Base-by-base conservation (phyloP, 2,888 invertebrate species). In the Drosophila kokeensis region DNA sequence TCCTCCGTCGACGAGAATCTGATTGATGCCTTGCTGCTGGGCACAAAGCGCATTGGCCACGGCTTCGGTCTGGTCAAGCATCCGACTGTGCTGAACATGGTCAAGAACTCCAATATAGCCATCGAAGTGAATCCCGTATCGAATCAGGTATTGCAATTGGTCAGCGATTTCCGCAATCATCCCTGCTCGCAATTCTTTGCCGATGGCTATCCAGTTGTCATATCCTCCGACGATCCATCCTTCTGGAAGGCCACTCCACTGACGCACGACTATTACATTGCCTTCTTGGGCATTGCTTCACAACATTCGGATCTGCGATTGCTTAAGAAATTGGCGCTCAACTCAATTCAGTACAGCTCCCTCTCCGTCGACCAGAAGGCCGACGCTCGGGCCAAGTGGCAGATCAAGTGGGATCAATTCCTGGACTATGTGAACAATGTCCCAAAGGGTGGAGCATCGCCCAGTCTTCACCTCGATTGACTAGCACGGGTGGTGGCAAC, bases 41-140 rank as follows among this genome's bases (percentile, higher is more conserved):
- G 96, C 58, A 94, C 96, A 0, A 95, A 95, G 82, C 94, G 97
- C 52, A 95, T 97, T 67, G 97, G 97, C 0, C 97, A 97, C 78
- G 97, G 96, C 3, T 97, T 95, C 79, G 96, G 96, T 0, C 88
- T 97, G 38, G 90, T 94, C 0, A 97, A 96, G 89, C 97, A 97
- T 92, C 97, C 97, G 0, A 78, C 94, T 34, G 92, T 96, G 0
- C 90, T 96, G 87, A 92, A 95, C 68, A 90, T 95, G 72, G 94
- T 95, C 0, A 94, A 94, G 63, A 92, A 94, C 38, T 93, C 93
- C 18, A 93, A 95, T 36, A 96, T 97, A 36, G 96, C 96, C 0
- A 92, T 97, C 29, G 97, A 97, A 93, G 94, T 97, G 1, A 96
- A 96, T 92, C 96, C 97, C 0, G 95, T 97, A 73, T 97, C 97